Base-by-base conservation (phyloP, 2,888 invertebrate genomes). In the Aproaerema taeniolella region DNA sequence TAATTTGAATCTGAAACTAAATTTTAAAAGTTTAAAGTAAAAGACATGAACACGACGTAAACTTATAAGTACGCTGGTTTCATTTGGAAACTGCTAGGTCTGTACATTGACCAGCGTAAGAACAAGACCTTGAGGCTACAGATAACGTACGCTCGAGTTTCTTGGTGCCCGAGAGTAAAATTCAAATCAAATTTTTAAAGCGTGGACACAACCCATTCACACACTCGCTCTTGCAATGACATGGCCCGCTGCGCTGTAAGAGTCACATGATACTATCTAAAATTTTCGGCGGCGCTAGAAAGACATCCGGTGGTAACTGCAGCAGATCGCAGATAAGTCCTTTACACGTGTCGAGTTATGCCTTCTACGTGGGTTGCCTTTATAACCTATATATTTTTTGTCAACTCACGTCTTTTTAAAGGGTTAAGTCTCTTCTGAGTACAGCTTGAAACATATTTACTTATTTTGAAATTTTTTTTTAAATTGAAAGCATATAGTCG, bases 251-350 rank as follows among this genome's bases (percentile, higher is more conserved):
- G 12, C 12, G 10, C 28, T 12, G 46, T 39, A 45, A n/a, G 46
- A 54, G 43, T 39, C 43, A 52, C 46, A 45, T 43, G 59, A 55
- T 58, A 44, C 46, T 52, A 59, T 59, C 59, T 49, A 45, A 49
- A 50, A 49, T 66, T 68, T 76, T 73, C 75, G 75, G 73, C 77
- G 76, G 70, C 74, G 72, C 71, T 70, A 70, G 68, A 75, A 67
- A 76, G 70, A 74, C 77, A 74, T 76, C 76, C 76, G 72, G 72
- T 68, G 68, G 61, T 67, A 63, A 66, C 60, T 61, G 60, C 65
- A 64, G 52, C 57, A 64, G 76, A 76, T 77, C 58, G 45, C 43
- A 67, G 79, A 77, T 78, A 77, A 77, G 46, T 52, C 48, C 56
- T 59, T 53, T 60, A 76, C 77, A 76, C 75, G 75, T 79, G 79